Conservation (phyloP, 1,140 invertebrate genomes). For the Phymastichus coffea region DNA sequence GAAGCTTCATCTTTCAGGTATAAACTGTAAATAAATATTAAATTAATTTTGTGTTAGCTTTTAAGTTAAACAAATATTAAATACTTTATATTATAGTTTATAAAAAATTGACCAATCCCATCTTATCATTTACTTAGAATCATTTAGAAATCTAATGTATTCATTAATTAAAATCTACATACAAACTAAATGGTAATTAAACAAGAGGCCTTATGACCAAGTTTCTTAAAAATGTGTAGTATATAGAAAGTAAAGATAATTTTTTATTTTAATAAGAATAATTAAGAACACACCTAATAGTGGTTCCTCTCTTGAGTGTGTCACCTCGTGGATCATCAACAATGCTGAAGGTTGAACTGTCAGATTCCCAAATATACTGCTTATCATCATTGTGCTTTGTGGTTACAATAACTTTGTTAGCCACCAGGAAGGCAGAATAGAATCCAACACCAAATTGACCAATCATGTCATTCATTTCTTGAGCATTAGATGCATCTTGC, state of each 20-base stretch:
- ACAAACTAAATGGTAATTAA: no score
- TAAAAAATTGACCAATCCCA: neutral
- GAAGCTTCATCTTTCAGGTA: conserved; percentile 95
- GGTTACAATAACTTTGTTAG: conserved; percentile 87
- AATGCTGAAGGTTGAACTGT: conserved; percentile 85
- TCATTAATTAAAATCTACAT: no score
- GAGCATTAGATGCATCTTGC: conserved; percentile 66
- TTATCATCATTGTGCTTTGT: conserved; percentile 94
- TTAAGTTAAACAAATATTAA: conserved; percentile 8
- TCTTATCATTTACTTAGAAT: neutral
- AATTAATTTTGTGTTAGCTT: conserved; percentile 1
- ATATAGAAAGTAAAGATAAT: neutral
- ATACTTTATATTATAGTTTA: no score
- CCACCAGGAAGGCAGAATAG: conserved; percentile 95
- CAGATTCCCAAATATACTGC: conserved; percentile 98
- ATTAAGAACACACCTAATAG: conserved; percentile 39
- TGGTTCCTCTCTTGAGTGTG: conserved; percentile 87
- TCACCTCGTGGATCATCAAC: conserved; percentile 89
- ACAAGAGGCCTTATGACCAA: conserved; percentile 3
- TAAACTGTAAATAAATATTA: conserved; percentile 61
- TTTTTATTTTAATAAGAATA: neutral
- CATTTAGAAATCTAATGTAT: no score
- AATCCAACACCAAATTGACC: conserved; percentile 98
- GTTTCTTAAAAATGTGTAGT: neutral
- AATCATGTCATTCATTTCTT: conserved; percentile 84